A percentile compares a stretch with the other conserved stretches of the same genome.
phyloP scores from a whole-genome alignment of 64 coral and sea anemone species.

The Dendronephthya gigantea region DNA sequence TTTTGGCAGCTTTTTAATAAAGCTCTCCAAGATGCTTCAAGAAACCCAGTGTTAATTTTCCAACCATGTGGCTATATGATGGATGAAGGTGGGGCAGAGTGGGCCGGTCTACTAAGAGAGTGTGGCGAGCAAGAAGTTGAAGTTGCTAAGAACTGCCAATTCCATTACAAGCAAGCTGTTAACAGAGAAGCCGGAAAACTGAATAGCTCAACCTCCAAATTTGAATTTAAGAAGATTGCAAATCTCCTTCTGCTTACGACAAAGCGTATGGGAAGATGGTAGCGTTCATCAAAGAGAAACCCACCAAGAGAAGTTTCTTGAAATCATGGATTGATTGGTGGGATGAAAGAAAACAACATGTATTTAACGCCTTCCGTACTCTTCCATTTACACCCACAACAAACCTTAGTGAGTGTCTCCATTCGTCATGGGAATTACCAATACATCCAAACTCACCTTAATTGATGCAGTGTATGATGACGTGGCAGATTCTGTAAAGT shows the following conservation, averaged over 20 bases:
- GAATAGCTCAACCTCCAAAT: conserved; percentile 11
- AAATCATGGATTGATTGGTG: conserved; percentile 22
- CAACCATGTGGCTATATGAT: conserved; percentile 41
- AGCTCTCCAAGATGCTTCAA: neutral
- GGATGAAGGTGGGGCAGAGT: conserved; percentile 57
- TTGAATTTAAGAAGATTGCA: conserved; percentile 30
- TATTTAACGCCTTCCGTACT: conserved; percentile 8
- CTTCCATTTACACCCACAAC: neutral
- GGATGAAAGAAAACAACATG: conserved; percentile 19
- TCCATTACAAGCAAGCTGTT: conserved; percentile 34
- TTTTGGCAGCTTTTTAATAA: neutral
- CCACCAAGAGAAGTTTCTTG: conserved; percentile 1
- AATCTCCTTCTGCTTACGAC: conserved; percentile 26
- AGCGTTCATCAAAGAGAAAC: neutral
- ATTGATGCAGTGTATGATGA: conserved; percentile 16
- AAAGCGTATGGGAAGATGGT: conserved; percentile 27
- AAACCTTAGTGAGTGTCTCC: conserved; percentile 11
- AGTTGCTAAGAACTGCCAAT: conserved; percentile 30
- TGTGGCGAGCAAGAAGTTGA: conserved; percentile 14
- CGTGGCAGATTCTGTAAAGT: neutral
- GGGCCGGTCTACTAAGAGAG: conserved; percentile 31
- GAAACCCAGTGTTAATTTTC: neutral
- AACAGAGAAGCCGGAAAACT: conserved; percentile 26
- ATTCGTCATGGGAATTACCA: neutral
- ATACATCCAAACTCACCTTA: conserved; percentile 17